Evolutionary conservation across 2,113 vertebrate species (phyloP).

Genomic region (Etheostoma cragini): DNA sequence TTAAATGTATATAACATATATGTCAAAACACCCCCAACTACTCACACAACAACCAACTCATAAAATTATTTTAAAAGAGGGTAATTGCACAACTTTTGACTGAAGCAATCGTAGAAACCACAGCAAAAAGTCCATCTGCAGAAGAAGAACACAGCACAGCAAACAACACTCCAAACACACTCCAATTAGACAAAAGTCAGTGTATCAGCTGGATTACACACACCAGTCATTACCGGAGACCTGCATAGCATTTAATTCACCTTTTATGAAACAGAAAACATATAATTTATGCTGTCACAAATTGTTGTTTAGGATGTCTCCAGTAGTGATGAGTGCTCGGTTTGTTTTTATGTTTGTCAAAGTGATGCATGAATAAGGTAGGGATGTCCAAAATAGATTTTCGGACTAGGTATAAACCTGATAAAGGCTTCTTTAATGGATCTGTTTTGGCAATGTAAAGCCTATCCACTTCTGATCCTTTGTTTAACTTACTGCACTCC

Average conservation of each 20-base stretch:
- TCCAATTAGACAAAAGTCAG: constrained; percentile 23
- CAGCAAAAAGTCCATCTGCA: constrained; percentile 14
- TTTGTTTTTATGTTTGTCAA: constrained; percentile 30
- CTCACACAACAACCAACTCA: neutral
- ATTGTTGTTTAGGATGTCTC: constrained; percentile 40
- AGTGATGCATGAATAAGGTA: constrained; percentile 47
- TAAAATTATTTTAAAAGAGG: constrained; percentile 8
- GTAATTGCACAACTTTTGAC: constrained; percentile 11
- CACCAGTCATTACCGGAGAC: constrained; percentile 53
- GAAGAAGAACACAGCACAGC: constrained; percentile 39
- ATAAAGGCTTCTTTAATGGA: constrained; percentile 2
- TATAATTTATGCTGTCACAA: constrained; percentile 1
- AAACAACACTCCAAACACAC: constrained; percentile 68
- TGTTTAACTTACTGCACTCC: neutral
- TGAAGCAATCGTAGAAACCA: constrained; percentile 19
- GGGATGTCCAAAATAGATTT: constrained; percentile 54
- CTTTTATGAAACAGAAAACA: constrained; percentile 10
- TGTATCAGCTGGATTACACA: constrained; percentile 22
- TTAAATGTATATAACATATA: constrained; percentile 6
- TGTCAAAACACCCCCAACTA: neutral
- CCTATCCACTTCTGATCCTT: neutral
- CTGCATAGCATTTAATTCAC: constrained; percentile 27
- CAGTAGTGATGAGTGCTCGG: constrained; percentile 49
- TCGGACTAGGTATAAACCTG: neutral
- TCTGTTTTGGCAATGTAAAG: neutral